Conservation (phyloP, 1,140 invertebrate genomes). For the Drosophila aff. region DNA sequence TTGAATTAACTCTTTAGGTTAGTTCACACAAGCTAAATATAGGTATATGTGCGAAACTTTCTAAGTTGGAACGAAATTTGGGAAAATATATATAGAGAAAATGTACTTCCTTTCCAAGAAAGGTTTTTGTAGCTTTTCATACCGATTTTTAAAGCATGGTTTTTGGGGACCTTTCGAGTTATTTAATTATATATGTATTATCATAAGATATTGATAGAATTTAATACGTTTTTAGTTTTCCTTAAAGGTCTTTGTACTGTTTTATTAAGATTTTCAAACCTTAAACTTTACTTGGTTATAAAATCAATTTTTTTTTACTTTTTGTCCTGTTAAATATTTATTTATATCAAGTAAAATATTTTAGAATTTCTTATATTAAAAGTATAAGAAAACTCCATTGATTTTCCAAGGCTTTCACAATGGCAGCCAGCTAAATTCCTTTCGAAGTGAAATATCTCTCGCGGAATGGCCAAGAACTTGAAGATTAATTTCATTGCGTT, state of each 20-base stretch:
- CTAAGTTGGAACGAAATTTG: background rate
- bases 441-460: slow-evolving; percentile 12
- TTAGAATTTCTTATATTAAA: too few species aligned
- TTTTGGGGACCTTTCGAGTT: background rate
- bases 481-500: slow-evolving; percentile 42
- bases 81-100: background rate
- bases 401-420: background rate
- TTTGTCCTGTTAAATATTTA: background rate
- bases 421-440: slow-evolving; percentile 1
- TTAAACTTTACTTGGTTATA: background rate
- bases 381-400: too few species aligned
- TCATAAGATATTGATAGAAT: background rate
- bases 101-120: background rate
- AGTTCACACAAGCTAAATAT: slow-evolving; percentile 11
- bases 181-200: background rate
- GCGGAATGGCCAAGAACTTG: slow-evolving; percentile 12
- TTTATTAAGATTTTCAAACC: background rate
- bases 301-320: background rate
- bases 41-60: slow-evolving; percentile 11
- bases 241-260: background rate
- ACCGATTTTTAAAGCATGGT: background rate
- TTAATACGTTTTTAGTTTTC: background rate
- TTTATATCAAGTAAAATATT: too few species aligned
- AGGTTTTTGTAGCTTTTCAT: background rate
- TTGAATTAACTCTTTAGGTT: slow-evolving; percentile 6